Percentiles rank a stretch among this genome's conserved stretches.
Evolutionary conservation across 2,797 vertebrate genomes (phyloP).

Genomic region (Phataginus tetradactyla): DNA sequence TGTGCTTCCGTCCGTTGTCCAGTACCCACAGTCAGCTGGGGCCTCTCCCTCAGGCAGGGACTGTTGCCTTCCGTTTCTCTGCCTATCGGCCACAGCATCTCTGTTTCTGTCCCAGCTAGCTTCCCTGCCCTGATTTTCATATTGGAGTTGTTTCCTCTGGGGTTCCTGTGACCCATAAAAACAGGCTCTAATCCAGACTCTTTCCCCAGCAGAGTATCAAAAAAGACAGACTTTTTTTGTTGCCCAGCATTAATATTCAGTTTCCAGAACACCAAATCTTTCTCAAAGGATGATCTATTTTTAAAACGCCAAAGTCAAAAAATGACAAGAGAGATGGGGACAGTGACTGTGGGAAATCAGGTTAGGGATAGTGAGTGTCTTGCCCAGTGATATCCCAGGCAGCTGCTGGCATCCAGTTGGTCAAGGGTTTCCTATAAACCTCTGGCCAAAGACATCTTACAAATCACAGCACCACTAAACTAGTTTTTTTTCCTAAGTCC

Average conservation of each 20-base stretch:
- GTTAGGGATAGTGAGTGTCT: not conserved
- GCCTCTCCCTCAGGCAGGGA: too few species aligned
- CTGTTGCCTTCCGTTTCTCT: not conserved
- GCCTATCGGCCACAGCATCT: not conserved
- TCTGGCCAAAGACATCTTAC: not conserved
- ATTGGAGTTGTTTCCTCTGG: not conserved
- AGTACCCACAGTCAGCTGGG: too few species aligned
- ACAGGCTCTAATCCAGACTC: not conserved
- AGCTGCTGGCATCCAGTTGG: not conserved
- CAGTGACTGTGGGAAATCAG: not conserved
- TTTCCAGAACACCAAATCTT: not conserved
- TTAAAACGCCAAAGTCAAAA: not conserved
- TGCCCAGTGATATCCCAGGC: not conserved
- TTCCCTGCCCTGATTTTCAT: constrained; percentile 9
- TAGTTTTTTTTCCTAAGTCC: not conserved
- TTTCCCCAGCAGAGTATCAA: constrained; percentile 21
- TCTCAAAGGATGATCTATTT: constrained; percentile 42
- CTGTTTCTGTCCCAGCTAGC: not conserved
- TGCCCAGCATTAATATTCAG: not conserved
- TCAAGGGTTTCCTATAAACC: not conserved
- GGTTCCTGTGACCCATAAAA: constrained; percentile 43
- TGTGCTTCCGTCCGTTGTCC: not conserved
- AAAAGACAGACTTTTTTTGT: not conserved
- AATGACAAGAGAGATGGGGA: not conserved
- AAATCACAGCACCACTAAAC: not conserved